Base-by-base conservation (phyloP, 2,888 invertebrate genomes). In the Agrochola lota region DNA sequence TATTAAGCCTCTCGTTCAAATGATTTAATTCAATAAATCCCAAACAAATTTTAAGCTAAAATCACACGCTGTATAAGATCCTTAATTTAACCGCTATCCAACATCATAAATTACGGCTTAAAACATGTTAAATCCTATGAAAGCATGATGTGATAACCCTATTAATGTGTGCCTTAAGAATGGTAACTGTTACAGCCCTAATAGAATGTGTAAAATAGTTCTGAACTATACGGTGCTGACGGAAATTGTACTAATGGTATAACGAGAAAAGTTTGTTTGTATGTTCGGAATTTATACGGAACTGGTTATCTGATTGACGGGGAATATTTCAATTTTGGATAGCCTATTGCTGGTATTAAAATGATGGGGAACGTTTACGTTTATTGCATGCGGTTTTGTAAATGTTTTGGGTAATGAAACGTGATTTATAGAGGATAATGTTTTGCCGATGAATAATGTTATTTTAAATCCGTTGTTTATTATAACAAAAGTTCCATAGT, bases 191-290 rank as follows among this genome's bases (percentile, higher is more conserved):
- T 30, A 81, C 71, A 66, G 43, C 66, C 82, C 71, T 69, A 67
- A 71, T 75, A 69, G 49, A 67, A 57, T 67, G 68, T 77, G 78
- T 86, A 77, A 74, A 77, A 81, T 78, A 81, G 84, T 84, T 84
- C 30, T 26, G 1, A 81, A 78, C 78, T 78, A 59, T 68, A 60
- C 55, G 64, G 35, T 74, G 77, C 35, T 62, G 62, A 49, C 84
- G 80, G 84, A 82, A 79, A 80, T 83, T 74, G 49, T 68, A 71
- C 64, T 84, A 82, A 82, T 80, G 68, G 74, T 69, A 69, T 83
- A 84, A 83, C 64, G 80, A 83, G 84, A 79, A 70, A 84, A 80
- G 64, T 83, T 83, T 82, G 82, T 74, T 83, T 55, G 74, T 77
- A 52, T 78, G 74, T 74, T 67, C 2, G 67, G 62, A 74, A 83